These are phyloP conservation scores for Phyllostomus discolor DNA, from an alignment of 2,113 vertebrate genomes.

Conservation along the genomic window DNA sequence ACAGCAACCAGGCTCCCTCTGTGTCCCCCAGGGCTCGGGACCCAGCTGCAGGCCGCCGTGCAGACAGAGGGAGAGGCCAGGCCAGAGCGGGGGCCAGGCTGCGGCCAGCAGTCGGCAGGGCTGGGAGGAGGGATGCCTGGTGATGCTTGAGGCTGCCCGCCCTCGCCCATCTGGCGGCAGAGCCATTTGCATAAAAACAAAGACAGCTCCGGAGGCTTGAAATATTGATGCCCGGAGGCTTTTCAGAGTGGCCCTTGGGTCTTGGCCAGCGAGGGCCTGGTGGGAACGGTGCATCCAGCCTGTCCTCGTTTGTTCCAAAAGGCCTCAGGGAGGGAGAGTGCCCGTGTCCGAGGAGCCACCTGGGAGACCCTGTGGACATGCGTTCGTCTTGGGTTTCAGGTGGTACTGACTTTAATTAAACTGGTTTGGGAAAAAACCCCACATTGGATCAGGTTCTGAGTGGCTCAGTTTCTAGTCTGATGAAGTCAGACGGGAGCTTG, in stretches of 20 bases:
- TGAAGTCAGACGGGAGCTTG: neutral
- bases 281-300: constrained; percentile 15
- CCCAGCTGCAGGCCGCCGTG: neutral
- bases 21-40: neutral
- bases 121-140: constrained; percentile 31
- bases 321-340: neutral
- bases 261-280: neutral
- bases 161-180: constrained; percentile 67
- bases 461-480: neutral
- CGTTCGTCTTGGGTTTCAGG: constrained; percentile 15
- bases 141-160: constrained; percentile 49
- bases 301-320: neutral
- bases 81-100: constrained; percentile 7
- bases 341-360: neutral
- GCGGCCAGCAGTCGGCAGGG: neutral
- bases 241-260: neutral
- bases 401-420: constrained; percentile 30
- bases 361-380: neutral
- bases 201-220: constrained; percentile 65
- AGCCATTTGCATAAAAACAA: constrained; percentile 72
- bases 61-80: neutral
- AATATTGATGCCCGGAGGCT: constrained; percentile 72
- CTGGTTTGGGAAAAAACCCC: neutral
- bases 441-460: neutral
- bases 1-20: neutral